Conservation (phyloP, 2,113 vertebrate genomes). For the Colius striatus region DNA sequence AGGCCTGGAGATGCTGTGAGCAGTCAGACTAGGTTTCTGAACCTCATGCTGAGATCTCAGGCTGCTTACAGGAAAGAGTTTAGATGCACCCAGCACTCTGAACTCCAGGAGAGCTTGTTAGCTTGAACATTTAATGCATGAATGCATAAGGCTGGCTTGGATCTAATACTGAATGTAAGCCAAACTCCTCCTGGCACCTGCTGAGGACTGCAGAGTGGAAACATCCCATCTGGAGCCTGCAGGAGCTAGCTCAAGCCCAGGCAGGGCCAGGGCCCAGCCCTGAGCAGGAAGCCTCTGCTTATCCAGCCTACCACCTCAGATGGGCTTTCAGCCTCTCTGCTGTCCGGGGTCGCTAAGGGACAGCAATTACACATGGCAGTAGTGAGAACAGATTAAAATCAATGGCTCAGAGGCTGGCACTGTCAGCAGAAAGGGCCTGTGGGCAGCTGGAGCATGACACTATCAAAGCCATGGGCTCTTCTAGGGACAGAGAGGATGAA, state of each 20-base stretch:
- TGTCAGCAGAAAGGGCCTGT: neutral
- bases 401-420: no score
- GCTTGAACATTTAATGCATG: neutral
- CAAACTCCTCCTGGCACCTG: neutral
- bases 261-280: neutral
- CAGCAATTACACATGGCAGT: rapidly evolving
- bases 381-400: neutral
- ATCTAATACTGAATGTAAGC: neutral
- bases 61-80: neutral
- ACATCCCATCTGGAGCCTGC: neutral
- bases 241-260: neutral
- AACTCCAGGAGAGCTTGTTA: neutral
- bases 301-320: rapidly evolving
- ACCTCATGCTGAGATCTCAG: neutral
- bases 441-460: rapidly evolving
- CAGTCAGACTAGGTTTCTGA: neutral
- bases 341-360: neutral
- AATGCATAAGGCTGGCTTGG: neutral
- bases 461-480: neutral
- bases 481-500: neutral
- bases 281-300: neutral
- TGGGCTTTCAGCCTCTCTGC: neutral
- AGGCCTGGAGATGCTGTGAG: neutral
- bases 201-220: neutral
- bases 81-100: neutral